Evolutionary conservation across 2,888 invertebrate genomes (phyloP).

Genomic region (Lingula anatina): DNA sequence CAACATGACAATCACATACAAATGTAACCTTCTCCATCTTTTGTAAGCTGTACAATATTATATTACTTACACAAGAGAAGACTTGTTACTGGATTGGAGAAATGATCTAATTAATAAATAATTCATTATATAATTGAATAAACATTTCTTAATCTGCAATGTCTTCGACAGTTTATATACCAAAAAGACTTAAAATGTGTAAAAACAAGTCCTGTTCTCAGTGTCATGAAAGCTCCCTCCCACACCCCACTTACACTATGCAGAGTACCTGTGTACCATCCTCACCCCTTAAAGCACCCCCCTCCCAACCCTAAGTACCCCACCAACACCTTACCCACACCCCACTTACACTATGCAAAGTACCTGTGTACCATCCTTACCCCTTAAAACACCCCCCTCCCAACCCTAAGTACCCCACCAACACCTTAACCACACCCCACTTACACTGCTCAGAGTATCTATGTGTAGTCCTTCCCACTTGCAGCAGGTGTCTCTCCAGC

Average conservation of each 20-base stretch:
- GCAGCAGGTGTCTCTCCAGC: conserved; percentile 73
- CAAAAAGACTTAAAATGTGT: neutral
- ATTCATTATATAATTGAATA: neutral
- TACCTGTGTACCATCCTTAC: conserved; percentile 74
- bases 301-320: no score
- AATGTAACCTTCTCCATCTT: no score
- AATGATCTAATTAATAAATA: neutral
- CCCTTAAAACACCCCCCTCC: conserved; percentile 73
- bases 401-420: neutral
- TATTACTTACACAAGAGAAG: neutral
- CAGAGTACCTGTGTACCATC: no score
- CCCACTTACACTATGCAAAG: conserved; percentile 75
- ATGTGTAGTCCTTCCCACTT: conserved; percentile 72
- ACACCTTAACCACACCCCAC: conserved; percentile 64
- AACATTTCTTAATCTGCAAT: neutral
- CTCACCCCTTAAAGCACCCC: no score
- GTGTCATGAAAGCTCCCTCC: neutral
- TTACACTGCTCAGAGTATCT: conserved; percentile 82
- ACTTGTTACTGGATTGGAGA: neutral
- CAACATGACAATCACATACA: no score
- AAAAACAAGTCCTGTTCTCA: neutral
- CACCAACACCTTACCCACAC: no score
- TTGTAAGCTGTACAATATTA: no score
- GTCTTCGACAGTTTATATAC: neutral
- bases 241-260: no score